Conservation (phyloP, 2,888 invertebrate species). For the Leucozona laternaria region DNA sequence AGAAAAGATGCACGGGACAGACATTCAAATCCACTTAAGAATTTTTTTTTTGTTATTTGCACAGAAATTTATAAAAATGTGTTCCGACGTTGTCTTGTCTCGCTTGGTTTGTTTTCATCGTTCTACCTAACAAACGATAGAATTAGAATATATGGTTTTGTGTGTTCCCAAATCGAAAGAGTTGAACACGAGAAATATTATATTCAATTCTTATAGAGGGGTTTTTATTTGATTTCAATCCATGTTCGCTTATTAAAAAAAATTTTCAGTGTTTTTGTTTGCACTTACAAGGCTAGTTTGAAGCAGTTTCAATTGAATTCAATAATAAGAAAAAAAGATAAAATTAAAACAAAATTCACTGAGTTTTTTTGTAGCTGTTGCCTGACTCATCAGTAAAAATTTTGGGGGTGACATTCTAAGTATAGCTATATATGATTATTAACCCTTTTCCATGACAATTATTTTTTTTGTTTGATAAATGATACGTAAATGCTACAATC, state of each 20-base stretch:
- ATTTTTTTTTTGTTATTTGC: conserved; percentile 3
- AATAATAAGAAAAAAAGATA: neutral
- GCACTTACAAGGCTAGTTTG: neutral
- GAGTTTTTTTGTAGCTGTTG: neutral
- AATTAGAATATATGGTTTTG: conserved; percentile 12
- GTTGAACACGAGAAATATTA: neutral
- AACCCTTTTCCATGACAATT: neutral
- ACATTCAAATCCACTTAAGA: conserved; percentile 23
- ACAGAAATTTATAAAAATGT: conserved; percentile 17
- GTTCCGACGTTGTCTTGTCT: neutral
- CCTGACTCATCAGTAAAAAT: neutral
- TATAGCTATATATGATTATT: neutral
- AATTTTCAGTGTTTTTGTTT: neutral
- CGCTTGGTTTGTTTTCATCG: conserved; percentile 1
- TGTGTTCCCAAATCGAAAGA: neutral
- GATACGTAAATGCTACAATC: neutral
- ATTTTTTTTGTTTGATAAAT: neutral
- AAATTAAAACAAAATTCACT: neutral
- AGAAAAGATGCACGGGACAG: conserved; percentile 8
- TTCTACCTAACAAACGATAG: neutral
- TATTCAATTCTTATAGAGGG: neutral
- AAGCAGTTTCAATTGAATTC: conserved; percentile 4
- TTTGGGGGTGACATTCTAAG: neutral
- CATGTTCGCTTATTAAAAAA: conserved; percentile 13
- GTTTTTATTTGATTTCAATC: conserved; percentile 10